Conservation (phyloP, 2,888 invertebrate genomes). For the Eupeodes latifasciatus region DNA sequence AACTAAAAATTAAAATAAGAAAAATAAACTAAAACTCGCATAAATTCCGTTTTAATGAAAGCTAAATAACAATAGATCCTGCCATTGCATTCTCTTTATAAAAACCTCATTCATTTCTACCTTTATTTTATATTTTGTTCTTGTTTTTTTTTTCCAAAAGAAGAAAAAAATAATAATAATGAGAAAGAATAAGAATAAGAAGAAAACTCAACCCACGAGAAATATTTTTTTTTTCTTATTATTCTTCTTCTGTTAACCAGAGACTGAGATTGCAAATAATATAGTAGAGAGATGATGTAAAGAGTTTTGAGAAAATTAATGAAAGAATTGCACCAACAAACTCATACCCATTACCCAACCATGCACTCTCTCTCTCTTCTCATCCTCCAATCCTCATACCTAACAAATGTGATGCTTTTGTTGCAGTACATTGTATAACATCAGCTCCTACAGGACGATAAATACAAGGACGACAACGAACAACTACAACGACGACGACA, state of each 20-base stretch:
- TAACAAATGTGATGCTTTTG: constrained; percentile 31
- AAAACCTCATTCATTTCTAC: constrained; percentile 46
- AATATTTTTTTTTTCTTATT: constrained; percentile 23
- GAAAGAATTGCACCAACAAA: constrained; percentile 62
- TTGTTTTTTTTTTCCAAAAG: not conserved
- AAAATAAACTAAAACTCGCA: constrained; percentile 24
- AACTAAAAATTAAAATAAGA: constrained; percentile 9
- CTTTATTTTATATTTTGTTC: constrained; percentile 17
- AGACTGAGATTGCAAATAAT: constrained; percentile 26
- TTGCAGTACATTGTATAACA: constrained; percentile 53
- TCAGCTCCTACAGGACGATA: constrained; percentile 60
- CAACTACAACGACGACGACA: not conserved
- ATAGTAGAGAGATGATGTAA: constrained; percentile 32
- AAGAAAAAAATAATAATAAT: not conserved
- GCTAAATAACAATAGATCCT: constrained; percentile 38
- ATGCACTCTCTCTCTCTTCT: not conserved
- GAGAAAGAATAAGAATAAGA: constrained; percentile 48
- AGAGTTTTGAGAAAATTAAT: constrained; percentile 73
- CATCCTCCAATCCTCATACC: constrained; percentile 26
- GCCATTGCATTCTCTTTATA: constrained; percentile 62
- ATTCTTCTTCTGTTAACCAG: constrained; percentile 31
- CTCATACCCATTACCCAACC: not conserved
- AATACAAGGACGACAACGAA: constrained; percentile 53
- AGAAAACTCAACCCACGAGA: constrained; percentile 69
- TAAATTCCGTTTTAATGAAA: constrained; percentile 49